These are phyloP conservation scores for Diplosoma virens DNA, from an alignment of 23 tunicate species.

Conservation along the genomic window DNA sequence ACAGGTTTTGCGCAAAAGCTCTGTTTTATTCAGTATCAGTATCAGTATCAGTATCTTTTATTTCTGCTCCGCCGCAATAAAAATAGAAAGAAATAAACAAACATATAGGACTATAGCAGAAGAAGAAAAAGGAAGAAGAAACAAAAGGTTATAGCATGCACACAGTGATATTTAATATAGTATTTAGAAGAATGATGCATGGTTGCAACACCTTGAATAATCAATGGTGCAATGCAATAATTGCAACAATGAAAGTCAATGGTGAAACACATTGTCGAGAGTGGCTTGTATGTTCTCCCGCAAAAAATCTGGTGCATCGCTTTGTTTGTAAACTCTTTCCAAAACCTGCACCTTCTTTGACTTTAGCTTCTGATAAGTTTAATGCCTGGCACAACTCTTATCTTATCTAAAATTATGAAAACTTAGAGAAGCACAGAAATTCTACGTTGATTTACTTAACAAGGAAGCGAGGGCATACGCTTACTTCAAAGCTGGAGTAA, in stretches of 20 bases:
- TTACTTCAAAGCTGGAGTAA: conserved; percentile 28
- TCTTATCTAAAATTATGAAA: conserved; percentile 25
- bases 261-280: conserved; percentile 25
- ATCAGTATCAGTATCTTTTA: too few relatives aligned
- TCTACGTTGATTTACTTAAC: neutral
- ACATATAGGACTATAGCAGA: too few relatives aligned
- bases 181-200: too few relatives aligned
- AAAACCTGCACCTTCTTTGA: conserved; percentile 10
- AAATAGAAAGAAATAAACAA: too few relatives aligned
- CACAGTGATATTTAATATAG: too few relatives aligned
- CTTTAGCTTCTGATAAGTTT: conserved; percentile 22
- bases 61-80: too few relatives aligned
- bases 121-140: too few relatives aligned
- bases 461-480: conserved; percentile 37
- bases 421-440: conserved; percentile 21
- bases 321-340: conserved; percentile 14
- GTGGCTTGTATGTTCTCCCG: conserved; percentile 28
- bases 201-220: too few relatives aligned
- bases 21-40: neutral
- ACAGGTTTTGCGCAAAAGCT: conserved; percentile 1
- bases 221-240: too few relatives aligned
- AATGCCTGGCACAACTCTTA: conserved; percentile 20
- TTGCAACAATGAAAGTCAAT: neutral
- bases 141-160: too few relatives aligned
- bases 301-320: conserved; percentile 8